A percentile compares a stretch with the other conserved stretches of the same genome.
Conservation (phyloP, 2,888 invertebrate species). For the Trilocha varians region DNA sequence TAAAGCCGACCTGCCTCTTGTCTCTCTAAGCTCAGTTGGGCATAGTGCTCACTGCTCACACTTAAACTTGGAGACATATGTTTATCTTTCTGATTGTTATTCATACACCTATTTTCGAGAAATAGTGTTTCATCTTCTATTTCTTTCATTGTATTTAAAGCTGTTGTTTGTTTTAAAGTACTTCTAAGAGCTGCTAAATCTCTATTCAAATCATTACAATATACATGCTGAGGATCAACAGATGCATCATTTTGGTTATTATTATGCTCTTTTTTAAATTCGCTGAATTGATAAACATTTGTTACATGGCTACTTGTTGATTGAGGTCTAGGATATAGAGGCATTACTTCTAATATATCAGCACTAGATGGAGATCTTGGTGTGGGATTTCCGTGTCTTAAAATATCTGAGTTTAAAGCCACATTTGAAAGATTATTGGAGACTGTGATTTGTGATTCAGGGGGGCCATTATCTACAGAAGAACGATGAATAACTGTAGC, state of each 20-base stretch:
- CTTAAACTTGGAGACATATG: slow-evolving; percentile 59
- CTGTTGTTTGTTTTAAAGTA: slow-evolving; percentile 45
- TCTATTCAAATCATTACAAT: slow-evolving; percentile 58
- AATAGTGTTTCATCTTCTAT: slow-evolving; percentile 57
- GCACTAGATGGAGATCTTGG: slow-evolving; percentile 71
- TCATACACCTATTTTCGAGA: slow-evolving; percentile 46
- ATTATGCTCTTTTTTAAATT: slow-evolving; percentile 70
- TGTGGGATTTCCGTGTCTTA: slow-evolving; percentile 35
- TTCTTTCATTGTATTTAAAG: slow-evolving; percentile 48
- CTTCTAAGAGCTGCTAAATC: slow-evolving; percentile 58
- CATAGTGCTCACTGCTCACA: slow-evolving; percentile 62
- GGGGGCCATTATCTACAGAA: slow-evolving; percentile 56
- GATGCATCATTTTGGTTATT: slow-evolving; percentile 51
- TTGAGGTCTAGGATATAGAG: slow-evolving; percentile 57
- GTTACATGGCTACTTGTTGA: slow-evolving; percentile 52
- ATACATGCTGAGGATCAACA: slow-evolving; percentile 42
- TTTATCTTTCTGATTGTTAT: slow-evolving; percentile 30
- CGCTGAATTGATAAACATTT: slow-evolving; percentile 71
- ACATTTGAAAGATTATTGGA: slow-evolving; percentile 37
- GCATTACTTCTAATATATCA: slow-evolving; percentile 70
- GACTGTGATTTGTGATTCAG: slow-evolving; percentile 29
- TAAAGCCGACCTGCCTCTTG: slow-evolving; percentile 52
- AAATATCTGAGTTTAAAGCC: slow-evolving; percentile 23
- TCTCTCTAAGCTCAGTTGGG: slow-evolving; percentile 54
- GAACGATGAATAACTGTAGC: slow-evolving; percentile 59